These are phyloP conservation scores for Peromyscus melanophrys DNA, from an alignment of 2,797 vertebrate genomes.

Conservation along the genomic window DNA sequence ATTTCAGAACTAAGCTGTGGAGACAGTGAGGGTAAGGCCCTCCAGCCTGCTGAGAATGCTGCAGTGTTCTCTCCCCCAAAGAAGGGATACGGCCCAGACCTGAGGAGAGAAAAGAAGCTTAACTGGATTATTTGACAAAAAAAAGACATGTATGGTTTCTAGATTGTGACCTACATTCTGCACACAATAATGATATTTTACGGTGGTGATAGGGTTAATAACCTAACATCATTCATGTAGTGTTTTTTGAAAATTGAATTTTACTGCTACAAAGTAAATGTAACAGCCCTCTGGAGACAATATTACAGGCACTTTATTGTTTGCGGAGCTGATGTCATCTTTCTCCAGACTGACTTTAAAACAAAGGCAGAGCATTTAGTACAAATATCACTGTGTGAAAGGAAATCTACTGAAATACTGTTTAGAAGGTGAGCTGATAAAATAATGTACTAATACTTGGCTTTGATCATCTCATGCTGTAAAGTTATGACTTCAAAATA, in stretches of 20 bases:
- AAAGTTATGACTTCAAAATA: constrained; percentile 89
- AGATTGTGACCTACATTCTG: constrained; percentile 91
- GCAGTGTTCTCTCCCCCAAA: constrained; percentile 63
- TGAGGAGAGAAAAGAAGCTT: constrained; percentile 89
- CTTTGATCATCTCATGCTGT: constrained; percentile 90
- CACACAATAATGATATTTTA: constrained; percentile 90
- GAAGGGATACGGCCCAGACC: constrained; percentile 83
- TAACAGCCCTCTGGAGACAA: constrained; percentile 96
- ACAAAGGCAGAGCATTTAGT: constrained; percentile 98
- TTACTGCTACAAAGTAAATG: constrained; percentile 97
- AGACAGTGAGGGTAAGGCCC: constrained; percentile 81
- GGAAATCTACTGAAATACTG: constrained; percentile 97
- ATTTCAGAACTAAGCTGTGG: constrained; percentile 82
- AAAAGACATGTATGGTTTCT: constrained; percentile 89
- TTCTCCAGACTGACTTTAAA: constrained; percentile 95
- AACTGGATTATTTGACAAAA: constrained; percentile 91
- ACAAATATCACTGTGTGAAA: constrained; percentile 98
- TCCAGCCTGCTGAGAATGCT: constrained; percentile 80
- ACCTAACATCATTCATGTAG: constrained; percentile 92
- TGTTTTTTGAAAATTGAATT: constrained; percentile 96
- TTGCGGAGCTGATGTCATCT: constrained; percentile 99
- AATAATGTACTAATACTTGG: constrained; percentile 89
- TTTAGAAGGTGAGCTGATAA: constrained; percentile 94
- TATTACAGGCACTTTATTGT: constrained; percentile 99
- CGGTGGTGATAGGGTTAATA: constrained; percentile 92